These are phyloP conservation scores for Xiphophorus maculatus DNA, from an alignment of 2,113 vertebrate species.

Conservation along the genomic window DNA sequence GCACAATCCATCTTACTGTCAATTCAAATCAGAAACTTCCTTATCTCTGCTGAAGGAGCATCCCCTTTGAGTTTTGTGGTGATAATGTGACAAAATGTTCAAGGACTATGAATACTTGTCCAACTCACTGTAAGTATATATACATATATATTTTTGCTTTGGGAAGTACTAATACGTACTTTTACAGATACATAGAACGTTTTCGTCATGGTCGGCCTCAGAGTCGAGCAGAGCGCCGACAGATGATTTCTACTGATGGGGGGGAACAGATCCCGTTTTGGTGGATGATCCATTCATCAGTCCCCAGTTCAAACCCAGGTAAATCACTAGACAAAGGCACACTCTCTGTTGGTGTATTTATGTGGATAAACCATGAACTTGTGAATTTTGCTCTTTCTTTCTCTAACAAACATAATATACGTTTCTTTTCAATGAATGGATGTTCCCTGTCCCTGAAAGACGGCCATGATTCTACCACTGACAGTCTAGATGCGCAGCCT, in stretches of 20 bases:
- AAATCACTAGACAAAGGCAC: slow-evolving; percentile 48
- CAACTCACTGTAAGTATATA: not conserved
- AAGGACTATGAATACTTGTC: not conserved
- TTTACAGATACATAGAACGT: slow-evolving; percentile 83
- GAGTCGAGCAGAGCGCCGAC: slow-evolving; percentile 82
- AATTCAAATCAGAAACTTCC: not conserved
- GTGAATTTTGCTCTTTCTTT: not conserved
- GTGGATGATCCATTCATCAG: slow-evolving; percentile 79
- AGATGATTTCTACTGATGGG: slow-evolving; percentile 24
- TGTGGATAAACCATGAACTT: not conserved
- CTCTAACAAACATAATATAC: not conserved
- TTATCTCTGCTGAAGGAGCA: not conserved
- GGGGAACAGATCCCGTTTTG: slow-evolving; percentile 78
- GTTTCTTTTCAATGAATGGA: slow-evolving; percentile 19
- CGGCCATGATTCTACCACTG: slow-evolving; percentile 1
- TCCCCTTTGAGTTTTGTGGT: no score
- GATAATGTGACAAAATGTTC: not conserved
- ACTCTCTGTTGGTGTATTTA: not conserved
- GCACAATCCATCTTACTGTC: not conserved
- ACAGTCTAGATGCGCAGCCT: slow-evolving; percentile 29
- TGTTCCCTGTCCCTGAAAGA: slow-evolving; percentile 29
- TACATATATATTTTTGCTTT: not conserved
- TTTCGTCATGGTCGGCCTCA: slow-evolving; percentile 86
- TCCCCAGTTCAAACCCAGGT: slow-evolving; percentile 62
- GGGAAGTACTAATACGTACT: slow-evolving; percentile 3